Conservation (phyloP, 2,113 vertebrate genomes). For the Crotalus horridus region DNA sequence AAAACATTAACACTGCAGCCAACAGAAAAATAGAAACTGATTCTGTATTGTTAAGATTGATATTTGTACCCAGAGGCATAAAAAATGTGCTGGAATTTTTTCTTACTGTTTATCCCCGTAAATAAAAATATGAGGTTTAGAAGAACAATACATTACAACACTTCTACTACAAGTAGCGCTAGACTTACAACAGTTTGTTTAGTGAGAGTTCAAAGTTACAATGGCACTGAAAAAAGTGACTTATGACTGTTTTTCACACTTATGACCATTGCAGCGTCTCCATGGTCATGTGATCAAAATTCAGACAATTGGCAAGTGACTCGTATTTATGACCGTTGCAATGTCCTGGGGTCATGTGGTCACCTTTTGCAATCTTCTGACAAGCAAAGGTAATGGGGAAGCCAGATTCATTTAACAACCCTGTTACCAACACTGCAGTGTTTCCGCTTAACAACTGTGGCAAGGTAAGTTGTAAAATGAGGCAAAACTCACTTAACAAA, state of each 20-base stretch:
- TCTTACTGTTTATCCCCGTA: not conserved
- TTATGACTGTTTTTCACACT: too few relatives aligned
- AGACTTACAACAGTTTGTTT: not conserved
- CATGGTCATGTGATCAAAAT: too few relatives aligned
- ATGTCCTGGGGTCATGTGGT: too few relatives aligned
- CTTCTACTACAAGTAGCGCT: not conserved
- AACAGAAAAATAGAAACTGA: not conserved
- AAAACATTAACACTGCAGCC: not conserved
- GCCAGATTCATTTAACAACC: too few relatives aligned
- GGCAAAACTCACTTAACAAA: not conserved
- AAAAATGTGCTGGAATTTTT: not conserved
- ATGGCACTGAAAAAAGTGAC: too few relatives aligned
- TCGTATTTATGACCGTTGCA: too few relatives aligned
- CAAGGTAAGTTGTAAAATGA: not conserved
- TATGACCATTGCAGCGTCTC: too few relatives aligned
- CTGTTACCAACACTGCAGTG: not conserved
- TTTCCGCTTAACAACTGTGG: not conserved
- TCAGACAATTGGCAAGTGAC: too few relatives aligned
- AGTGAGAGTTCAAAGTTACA: not conserved
- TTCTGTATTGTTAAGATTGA: not conserved
- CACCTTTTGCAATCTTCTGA: too few relatives aligned
- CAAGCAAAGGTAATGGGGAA: too few relatives aligned
- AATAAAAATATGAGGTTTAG: constrained; percentile 6
- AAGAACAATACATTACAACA: not conserved
- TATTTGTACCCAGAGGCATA: not conserved